Percentiles rank a stretch among this genome's conserved stretches.
Conservation (phyloP, 2,113 vertebrate genomes). For the Gopherus flavomarginatus region DNA sequence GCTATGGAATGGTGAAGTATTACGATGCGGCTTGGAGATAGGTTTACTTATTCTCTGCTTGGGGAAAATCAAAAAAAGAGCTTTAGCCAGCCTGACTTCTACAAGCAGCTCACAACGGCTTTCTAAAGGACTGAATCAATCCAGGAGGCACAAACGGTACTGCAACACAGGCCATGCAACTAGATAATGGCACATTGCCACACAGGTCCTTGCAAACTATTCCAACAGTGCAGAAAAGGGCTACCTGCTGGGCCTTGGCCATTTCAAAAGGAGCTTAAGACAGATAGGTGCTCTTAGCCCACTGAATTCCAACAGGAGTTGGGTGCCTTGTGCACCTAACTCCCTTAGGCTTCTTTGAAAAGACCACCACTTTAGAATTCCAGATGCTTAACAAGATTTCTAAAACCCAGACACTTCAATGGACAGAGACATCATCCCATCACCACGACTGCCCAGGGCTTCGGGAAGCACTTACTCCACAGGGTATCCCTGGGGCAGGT, state of each 20-base stretch:
- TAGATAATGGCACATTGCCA: not conserved
- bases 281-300: not conserved
- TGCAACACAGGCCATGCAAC: not conserved
- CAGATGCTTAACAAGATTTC: rapidly evolving
- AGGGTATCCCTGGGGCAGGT: rapidly evolving
- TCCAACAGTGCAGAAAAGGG: rapidly evolving
- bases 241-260: not conserved
- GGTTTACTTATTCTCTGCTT: not conserved
- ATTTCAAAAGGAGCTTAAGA: not conserved
- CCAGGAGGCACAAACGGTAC: not conserved
- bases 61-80: not conserved
- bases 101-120: not conserved
- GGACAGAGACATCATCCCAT: not conserved
- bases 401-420: not conserved
- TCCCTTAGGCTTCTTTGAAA: not conserved
- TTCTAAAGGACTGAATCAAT: not conserved
- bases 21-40: not conserved
- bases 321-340: not conserved
- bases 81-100: rapidly evolving
- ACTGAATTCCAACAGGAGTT: not conserved
- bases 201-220: not conserved
- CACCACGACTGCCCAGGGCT: not conserved
- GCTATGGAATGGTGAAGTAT: rapidly evolving
- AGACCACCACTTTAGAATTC: rapidly evolving
- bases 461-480: rapidly evolving